phyloP scores from a whole-genome alignment of 2,113 vertebrate species.

The Conger conger region DNA sequence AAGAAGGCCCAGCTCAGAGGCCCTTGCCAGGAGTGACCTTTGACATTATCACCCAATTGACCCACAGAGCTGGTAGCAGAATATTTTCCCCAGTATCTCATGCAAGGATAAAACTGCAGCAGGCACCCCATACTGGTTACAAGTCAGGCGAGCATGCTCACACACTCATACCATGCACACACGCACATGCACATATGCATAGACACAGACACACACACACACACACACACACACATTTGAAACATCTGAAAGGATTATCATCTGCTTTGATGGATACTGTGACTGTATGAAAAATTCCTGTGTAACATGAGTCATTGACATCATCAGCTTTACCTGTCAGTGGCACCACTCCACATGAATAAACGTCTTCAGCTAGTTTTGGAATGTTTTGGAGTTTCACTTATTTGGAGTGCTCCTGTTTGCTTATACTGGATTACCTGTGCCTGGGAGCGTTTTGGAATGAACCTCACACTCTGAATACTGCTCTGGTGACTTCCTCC shows the following conservation, averaged over 20 bases:
- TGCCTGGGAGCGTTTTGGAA: background rate
- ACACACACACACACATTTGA: background rate
- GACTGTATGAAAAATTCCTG: too few species aligned
- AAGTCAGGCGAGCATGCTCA: background rate
- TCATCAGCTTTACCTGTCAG: background rate
- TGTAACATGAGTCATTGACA: background rate
- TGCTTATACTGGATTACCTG: background rate
- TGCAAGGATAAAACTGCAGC: too few species aligned
- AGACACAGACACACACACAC: too few species aligned
- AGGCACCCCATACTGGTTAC: too few species aligned
- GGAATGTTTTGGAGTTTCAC: background rate
- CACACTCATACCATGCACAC: background rate
- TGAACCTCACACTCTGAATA: background rate
- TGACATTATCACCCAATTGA: too few species aligned
- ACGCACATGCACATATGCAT: background rate
- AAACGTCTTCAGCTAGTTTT: background rate
- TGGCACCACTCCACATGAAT: background rate
- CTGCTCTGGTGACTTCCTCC: background rate
- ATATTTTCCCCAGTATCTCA: too few species aligned
- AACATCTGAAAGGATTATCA: background rate
- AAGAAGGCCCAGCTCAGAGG: too few species aligned
- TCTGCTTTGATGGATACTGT: too few species aligned
- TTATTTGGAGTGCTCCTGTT: background rate
- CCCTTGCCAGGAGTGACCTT: too few species aligned
- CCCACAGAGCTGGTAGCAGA: too few species aligned